A percentile compares a stretch with the other conserved stretches of the same genome.
These are phyloP conservation scores for western clawed frog (Xenopus tropicalis) DNA, from an alignment of 2,113 vertebrate genomes.

Conservation along the genomic window UCB_Xtro_10.0 CM004450.2:4358501-4359000, in stretches of 20 bases:
- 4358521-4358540: no score
- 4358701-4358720: constrained; percentile 93
- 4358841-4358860: rapidly evolving
- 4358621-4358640: not conserved
- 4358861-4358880: rapidly evolving
- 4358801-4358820: constrained; percentile 70
- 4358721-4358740: constrained; percentile 98
- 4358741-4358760: constrained; percentile 94
- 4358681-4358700: constrained; percentile 97
- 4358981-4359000: no score
- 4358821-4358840: rapidly evolving
- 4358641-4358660: constrained; percentile 74
- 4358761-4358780: constrained; percentile 98
- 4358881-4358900: no score
- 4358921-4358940: no score
- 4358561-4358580: no score
- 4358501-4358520: no score
- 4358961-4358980: no score
- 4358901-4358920: no score
- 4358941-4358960: no score
- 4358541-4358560: not conserved
- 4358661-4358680: constrained; percentile 97
- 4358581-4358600: no score
- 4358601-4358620: no score
- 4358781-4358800: constrained; percentile 80